Conservation (phyloP, 1,140 invertebrate species). For the Apis dorsata region DNA sequence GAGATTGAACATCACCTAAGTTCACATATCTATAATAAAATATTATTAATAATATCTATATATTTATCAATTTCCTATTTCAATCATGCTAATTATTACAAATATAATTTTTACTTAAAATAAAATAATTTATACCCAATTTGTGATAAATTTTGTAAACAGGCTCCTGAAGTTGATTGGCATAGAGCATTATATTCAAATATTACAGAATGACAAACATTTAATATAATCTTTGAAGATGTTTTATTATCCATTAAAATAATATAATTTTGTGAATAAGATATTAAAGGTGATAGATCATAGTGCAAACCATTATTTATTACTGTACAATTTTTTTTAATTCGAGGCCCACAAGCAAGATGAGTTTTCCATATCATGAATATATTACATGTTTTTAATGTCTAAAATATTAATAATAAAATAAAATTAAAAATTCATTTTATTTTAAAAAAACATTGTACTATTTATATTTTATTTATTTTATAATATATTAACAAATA, state of each 20-base stretch:
- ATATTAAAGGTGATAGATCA: constrained; percentile 70
- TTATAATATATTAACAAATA: background rate
- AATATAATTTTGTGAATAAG: constrained; percentile 72
- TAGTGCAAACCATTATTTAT: constrained; percentile 62
- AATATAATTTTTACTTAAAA: background rate
- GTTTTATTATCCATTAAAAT: constrained; percentile 54
- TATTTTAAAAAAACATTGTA: too few species aligned
- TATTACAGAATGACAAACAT: constrained; percentile 75
- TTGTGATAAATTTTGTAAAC: constrained; percentile 58
- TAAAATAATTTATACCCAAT: constrained; percentile 17
- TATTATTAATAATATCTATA: background rate
- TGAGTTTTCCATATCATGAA: constrained; percentile 64
- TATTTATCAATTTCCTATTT: background rate
- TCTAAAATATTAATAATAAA: constrained; percentile 58
- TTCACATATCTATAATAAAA: constrained; percentile 60
- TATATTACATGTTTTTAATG: constrained; percentile 58
- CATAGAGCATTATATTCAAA: constrained; percentile 65
- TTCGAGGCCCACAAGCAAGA: constrained; percentile 58
- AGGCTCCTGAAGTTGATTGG: constrained; percentile 61
- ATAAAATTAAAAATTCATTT: too few species aligned
- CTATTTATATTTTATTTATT: background rate
- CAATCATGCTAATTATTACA: background rate
- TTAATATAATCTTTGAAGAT: constrained; percentile 67
- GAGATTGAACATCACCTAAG: constrained; percentile 65
- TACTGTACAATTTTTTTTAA: constrained; percentile 65